These are phyloP conservation scores for Heliocidaris tuberculata DNA, from an alignment of 35 echinoderm and acorn worm genomes.

Conservation along the genomic window DNA sequence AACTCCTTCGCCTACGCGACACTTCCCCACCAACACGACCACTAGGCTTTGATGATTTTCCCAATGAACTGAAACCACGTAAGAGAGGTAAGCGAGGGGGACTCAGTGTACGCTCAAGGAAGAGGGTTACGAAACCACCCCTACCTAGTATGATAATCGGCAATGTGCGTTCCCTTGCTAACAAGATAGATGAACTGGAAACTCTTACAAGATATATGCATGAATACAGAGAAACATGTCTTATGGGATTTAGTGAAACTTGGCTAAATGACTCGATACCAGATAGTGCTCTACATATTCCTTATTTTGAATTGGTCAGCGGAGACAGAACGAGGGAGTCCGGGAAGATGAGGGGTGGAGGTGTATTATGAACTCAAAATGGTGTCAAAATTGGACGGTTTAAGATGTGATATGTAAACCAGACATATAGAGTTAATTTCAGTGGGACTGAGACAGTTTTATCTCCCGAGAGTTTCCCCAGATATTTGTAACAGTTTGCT, in stretches of 20 bases:
- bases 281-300: constrained; percentile 49
- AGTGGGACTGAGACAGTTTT: too few species aligned
- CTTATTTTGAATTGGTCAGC: constrained; percentile 31
- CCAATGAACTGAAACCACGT: not conserved
- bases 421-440: too few species aligned
- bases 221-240: constrained; percentile 44
- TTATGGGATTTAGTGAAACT: constrained; percentile 56
- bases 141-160: constrained; percentile 60
- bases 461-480: too few species aligned
- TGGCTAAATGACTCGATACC: constrained; percentile 59
- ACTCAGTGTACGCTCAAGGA: constrained; percentile 47
- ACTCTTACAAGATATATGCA: constrained; percentile 25
- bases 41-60: too few species aligned
- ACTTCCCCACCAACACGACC: not conserved
- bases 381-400: too few species aligned
- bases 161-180: constrained; percentile 43
- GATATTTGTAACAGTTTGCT: too few species aligned
- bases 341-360: too few species aligned
- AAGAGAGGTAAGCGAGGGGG: constrained; percentile 67
- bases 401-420: too few species aligned
- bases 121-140: constrained; percentile 53
- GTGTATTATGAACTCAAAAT: too few species aligned
- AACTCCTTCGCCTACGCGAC: constrained; percentile 7
- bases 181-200: constrained; percentile 45
- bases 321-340: constrained; percentile 61